These are phyloP conservation scores for Sylvicola fuscatus DNA, from an alignment of 2,888 invertebrate species.

Conservation along the genomic window DNA sequence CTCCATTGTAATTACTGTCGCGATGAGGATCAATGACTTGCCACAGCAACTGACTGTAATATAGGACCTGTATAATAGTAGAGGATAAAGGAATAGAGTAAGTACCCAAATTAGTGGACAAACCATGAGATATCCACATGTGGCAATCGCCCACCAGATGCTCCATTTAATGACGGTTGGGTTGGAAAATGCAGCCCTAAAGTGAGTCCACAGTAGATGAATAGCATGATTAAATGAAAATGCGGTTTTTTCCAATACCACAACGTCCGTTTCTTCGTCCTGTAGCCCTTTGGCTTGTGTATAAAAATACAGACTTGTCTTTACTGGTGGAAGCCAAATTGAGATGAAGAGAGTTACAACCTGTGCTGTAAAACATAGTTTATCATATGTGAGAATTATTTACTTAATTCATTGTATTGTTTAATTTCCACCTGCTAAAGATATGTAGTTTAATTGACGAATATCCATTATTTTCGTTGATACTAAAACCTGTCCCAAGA, in stretches of 20 bases:
- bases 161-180: conserved; percentile 49
- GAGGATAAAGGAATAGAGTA: too few species aligned
- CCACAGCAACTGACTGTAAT: conserved; percentile 73
- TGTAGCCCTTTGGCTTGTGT: too few species aligned
- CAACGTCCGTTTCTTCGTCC: not conserved
- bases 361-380: conserved; percentile 36
- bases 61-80: conserved; percentile 17
- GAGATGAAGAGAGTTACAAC: conserved; percentile 38
- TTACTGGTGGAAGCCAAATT: conserved; percentile 37
- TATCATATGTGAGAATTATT: not conserved
- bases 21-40: conserved; percentile 31
- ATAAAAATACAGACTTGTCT: conserved; percentile 44
- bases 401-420: not conserved
- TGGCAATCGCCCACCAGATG: conserved; percentile 52
- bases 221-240: conserved; percentile 9
- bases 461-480: conserved; percentile 37
- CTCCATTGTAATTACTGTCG: conserved; percentile 40
- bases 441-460: conserved; percentile 45
- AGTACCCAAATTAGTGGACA: too few species aligned
- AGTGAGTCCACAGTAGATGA: conserved; percentile 33
- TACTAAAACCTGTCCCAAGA: conserved; percentile 41
- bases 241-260: conserved; percentile 1
- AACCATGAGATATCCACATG: conserved; percentile 37
- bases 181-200: conserved; percentile 36
- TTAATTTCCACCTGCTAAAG: conserved; percentile 35